Evolutionary conservation across 2,888 invertebrate genomes (phyloP).

Genomic region (Epicampocera succincta): DNA sequence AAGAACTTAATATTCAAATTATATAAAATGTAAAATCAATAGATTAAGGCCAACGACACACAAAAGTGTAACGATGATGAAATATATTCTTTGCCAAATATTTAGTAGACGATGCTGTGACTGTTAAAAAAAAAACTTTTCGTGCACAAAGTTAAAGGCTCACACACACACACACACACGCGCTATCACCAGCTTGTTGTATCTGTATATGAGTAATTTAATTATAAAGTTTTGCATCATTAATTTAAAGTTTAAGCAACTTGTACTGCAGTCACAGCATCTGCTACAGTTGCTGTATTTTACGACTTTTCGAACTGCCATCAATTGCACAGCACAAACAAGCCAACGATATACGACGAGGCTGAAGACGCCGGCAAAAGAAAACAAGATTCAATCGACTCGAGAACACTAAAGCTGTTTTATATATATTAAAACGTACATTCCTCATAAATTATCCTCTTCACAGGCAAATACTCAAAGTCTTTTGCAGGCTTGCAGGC

Average conservation of each 20-base stretch:
- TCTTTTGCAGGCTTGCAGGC: neutral
- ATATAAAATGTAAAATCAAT: constrained; percentile 33
- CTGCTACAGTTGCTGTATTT: constrained; percentile 32
- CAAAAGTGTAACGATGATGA: neutral
- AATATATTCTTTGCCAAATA: neutral
- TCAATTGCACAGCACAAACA: neutral
- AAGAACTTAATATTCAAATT: no score
- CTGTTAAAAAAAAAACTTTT: constrained; percentile 54
- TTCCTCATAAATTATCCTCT: constrained; percentile 1
- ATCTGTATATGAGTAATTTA: constrained; percentile 73
- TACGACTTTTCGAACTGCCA: constrained; percentile 18
- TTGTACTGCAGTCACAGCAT: constrained; percentile 71
- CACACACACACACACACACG: neutral
- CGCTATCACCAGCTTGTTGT: neutral
- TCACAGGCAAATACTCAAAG: neutral
- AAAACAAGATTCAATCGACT: constrained; percentile 7
- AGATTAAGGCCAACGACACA: neutral
- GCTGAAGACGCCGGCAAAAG: neutral
- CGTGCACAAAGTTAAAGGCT: no score
- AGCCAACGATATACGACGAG: neutral
- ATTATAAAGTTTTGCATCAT: constrained; percentile 79
- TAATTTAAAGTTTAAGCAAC: constrained; percentile 77
- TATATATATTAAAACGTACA: no score
- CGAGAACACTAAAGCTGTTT: neutral
- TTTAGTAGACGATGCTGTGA: constrained; percentile 35